A percentile compares a stretch with the other conserved stretches of the same genome.
Evolutionary conservation across 2,888 invertebrate genomes (phyloP).

Genomic region (Linyphia triangularis): DNA sequence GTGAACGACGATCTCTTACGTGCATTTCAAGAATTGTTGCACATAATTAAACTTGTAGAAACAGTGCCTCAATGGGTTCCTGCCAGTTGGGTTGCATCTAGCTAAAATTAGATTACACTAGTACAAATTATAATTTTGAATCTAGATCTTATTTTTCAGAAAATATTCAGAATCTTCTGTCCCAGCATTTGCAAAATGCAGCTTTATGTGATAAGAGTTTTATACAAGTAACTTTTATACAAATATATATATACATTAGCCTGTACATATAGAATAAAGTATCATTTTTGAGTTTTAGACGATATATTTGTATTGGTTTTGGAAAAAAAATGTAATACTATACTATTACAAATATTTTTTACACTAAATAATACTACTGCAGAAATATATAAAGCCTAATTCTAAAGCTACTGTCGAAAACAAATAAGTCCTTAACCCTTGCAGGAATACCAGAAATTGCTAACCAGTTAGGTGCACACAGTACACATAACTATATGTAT

Average conservation of each 20-base stretch:
- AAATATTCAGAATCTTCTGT: slow-evolving; percentile 41
- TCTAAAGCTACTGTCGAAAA: no score
- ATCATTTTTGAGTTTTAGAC: slow-evolving; percentile 60
- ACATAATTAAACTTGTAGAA: slow-evolving; percentile 90
- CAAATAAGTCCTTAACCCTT: no score
- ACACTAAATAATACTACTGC: no score
- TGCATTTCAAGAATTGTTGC: slow-evolving; percentile 91
- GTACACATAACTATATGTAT: no score
- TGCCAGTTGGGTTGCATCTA: slow-evolving; percentile 86
- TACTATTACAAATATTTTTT: no score
- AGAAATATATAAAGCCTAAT: no score
- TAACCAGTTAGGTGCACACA: no score
- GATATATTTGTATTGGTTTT: slow-evolving; percentile 9
- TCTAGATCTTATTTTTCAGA: slow-evolving; percentile 53
- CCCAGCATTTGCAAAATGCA: slow-evolving; percentile 37
- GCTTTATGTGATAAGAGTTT: slow-evolving; percentile 68
- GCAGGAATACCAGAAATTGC: no score
- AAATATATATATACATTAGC: slow-evolving; percentile 62
- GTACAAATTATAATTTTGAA: slow-evolving; percentile 57
- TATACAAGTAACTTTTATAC: slow-evolving; percentile 70
- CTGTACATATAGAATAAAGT: slow-evolving; percentile 73
- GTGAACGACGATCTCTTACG: slow-evolving; percentile 93
- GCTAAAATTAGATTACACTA: slow-evolving; percentile 59
- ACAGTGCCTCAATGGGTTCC: slow-evolving; percentile 98
- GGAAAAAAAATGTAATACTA: no score